Conservation (phyloP, 2,797 vertebrate genomes). For the Spinibarbus caldwelli region DNA sequence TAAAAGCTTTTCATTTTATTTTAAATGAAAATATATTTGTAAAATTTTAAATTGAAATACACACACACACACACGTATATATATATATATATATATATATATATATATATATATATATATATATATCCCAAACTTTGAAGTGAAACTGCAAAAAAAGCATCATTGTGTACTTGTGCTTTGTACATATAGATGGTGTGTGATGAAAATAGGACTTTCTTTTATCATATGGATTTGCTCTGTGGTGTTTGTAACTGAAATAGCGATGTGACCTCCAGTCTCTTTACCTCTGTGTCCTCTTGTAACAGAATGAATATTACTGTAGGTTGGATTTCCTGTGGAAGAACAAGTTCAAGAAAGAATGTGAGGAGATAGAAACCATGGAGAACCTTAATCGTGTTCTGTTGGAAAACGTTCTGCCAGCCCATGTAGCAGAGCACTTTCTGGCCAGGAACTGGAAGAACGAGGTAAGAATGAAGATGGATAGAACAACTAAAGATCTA, state of each 20-base stretch:
- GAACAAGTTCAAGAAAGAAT: constrained; percentile 99
- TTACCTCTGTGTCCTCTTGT: constrained; percentile 92
- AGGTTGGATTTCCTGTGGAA: constrained; percentile 99
- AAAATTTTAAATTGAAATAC: too few relatives aligned
- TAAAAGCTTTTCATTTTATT: background rate
- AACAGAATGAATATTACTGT: constrained; percentile 88
- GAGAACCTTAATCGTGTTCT: constrained; percentile 97
- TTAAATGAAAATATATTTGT: background rate
- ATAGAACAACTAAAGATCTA: background rate
- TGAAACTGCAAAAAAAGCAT: background rate
- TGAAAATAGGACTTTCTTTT: background rate
- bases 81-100: too few relatives aligned
- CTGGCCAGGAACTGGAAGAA: constrained; percentile 97
- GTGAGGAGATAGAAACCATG: constrained; percentile 99
- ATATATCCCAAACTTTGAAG: background rate
- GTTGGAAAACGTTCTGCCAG: constrained; percentile 94
- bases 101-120: too few relatives aligned
- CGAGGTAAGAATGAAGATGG: constrained; percentile 79
- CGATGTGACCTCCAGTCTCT: constrained; percentile 73
- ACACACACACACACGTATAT: too few relatives aligned
- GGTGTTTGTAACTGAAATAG: constrained; percentile 70
- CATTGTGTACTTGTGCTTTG: background rate
- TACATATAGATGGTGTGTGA: background rate
- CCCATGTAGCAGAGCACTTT: constrained; percentile 96
- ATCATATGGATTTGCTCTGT: constrained; percentile 42